These are phyloP conservation scores for Rhabdornis inornatus DNA, from an alignment of 2,113 vertebrate species.

Conservation along the genomic window DNA sequence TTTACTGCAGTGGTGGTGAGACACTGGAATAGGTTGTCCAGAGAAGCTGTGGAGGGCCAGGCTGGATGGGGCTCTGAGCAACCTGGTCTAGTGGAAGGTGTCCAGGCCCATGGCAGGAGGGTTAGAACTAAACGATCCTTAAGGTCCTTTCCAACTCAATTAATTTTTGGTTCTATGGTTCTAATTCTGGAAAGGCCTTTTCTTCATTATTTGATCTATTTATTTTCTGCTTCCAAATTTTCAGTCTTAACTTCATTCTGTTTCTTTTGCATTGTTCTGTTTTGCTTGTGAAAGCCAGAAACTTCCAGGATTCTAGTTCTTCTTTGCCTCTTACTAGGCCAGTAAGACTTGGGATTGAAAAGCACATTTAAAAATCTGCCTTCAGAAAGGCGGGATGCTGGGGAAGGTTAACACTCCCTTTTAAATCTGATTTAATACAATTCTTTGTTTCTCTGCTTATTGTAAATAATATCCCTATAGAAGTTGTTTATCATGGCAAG, in stretches of 20 bases:
- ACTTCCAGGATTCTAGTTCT: not conserved
- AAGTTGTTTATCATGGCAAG: not conserved
- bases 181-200: not conserved
- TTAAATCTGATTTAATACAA: not conserved
- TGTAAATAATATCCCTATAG: not conserved
- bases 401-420: not conserved
- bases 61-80: not conserved
- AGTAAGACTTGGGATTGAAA: not conserved
- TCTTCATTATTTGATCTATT: not conserved
- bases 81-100: no score
- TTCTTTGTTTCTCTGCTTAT: not conserved
- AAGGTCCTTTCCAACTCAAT: not conserved
- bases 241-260: not conserved
- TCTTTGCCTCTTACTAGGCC: not conserved
- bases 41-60: not conserved
- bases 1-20: not conserved
- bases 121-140: not conserved
- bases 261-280: not conserved
- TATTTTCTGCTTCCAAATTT: not conserved
- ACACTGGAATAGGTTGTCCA: not conserved
- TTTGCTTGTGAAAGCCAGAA: not conserved
- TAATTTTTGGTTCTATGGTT: not conserved
- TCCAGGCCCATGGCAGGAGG: not conserved
- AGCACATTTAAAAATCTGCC: not conserved
- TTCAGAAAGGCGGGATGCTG: not conserved